Evolutionary conservation across 2,797 vertebrate species (phyloP), one percentile per base, ranked within the genome.

Genomic region (Enteromius anoplus): DNA sequence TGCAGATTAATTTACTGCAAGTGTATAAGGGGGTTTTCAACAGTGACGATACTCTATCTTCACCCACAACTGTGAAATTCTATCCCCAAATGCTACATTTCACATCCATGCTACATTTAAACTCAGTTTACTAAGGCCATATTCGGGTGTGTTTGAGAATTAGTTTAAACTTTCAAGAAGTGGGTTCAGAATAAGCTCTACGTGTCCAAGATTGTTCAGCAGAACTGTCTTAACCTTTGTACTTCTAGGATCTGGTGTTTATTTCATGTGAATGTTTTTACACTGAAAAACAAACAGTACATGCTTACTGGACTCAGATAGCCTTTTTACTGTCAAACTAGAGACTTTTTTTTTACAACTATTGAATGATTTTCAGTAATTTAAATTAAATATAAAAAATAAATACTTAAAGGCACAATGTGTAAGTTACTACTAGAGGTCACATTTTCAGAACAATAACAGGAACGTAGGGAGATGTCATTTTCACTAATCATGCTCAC

Each of bases 51-150:
- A 58, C 55, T 60, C 10, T 26, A 45, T 37, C 23, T 15, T 62
- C 23, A 40, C 37, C 12, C 42, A 78, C 10, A 78, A 26, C 49
- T 72, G 82, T 83, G 40, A 83, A 47, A 83, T 83, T 83, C 82
- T 71, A 66, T 29, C 32, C 51, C 40, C 60, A 71, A 53, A 78
- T 64, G 75, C 62, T 62, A 83, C 66, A 78, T 83, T 83, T 83
- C 82, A 78, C 82, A 71, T 71, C n/a, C 45, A 19, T 40, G 21
- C 53, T 37, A 71, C 66, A 37, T 66, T 64, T 78, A 37, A 29
- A 65, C 60, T 26, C 26, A 4, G 40, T 51, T 70, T 69, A 62
- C 75, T 8, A 34, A 83, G 26, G 23, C 49, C 21, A 14, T 37
- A 15, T 78, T 77, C 34, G 1, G 26, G 10, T 51, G 23, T 64